A percentile compares a stretch with the other conserved stretches of the same genome.
Evolutionary conservation across 2,113 vertebrate genomes (phyloP).

Genomic region (Ceuthmochares aereus): DNA sequence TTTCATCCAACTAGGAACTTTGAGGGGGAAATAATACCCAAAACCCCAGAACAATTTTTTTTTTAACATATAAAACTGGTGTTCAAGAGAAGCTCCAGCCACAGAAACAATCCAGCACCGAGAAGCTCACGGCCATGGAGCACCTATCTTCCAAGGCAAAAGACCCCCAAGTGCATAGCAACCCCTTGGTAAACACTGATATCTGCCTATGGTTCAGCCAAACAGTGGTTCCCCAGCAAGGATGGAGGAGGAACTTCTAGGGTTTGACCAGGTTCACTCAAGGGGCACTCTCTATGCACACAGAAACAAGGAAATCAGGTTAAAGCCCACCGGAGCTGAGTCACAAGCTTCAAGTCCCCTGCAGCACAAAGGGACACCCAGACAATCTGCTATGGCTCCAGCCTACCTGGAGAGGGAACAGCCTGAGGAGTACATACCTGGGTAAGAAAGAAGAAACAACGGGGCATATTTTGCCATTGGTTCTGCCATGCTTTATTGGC

Average conservation of each 20-base stretch:
- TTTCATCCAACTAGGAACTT: not conserved
- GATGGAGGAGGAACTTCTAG: not conserved
- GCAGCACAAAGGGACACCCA: not conserved
- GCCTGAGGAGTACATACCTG: not conserved
- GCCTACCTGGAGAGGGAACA: not conserved
- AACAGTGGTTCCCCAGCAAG: not conserved
- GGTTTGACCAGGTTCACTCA: not conserved
- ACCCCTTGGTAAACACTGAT: not conserved
- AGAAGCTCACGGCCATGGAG: not conserved
- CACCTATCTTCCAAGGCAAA: not conserved
- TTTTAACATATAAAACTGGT: not conserved
- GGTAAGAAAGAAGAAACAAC: constrained; percentile 23
- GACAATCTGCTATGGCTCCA: not conserved
- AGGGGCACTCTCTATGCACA: not conserved
- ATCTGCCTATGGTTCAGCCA: not conserved
- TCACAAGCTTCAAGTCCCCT: not conserved
- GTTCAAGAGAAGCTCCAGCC: not conserved
- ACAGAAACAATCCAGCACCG: not conserved
- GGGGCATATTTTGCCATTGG: not conserved
- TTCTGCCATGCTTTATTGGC: constrained; percentile 63
- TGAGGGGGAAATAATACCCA: not conserved
- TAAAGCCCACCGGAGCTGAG: not conserved
- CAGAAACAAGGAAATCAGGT: not conserved
- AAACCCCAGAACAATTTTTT: not conserved
- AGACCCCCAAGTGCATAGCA: not conserved